Percentiles rank a stretch among this genome's conserved stretches.
These are phyloP conservation scores for Apostichopus californicus DNA, from an alignment of 35 echinoderm and acorn worm species.

Conservation along the genomic window DNA sequence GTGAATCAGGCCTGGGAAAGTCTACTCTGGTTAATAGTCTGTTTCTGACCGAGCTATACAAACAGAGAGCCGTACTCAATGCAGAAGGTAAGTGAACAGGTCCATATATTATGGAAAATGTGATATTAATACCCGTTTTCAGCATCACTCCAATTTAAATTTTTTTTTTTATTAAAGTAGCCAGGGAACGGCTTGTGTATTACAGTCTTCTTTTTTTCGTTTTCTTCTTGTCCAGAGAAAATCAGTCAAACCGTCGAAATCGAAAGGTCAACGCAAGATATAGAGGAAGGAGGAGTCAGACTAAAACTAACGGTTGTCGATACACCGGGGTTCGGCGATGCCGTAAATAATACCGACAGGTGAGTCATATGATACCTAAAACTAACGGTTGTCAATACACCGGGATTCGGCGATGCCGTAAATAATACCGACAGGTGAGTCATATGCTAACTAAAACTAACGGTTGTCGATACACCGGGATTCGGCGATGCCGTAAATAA, in stretches of 20 bases:
- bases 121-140: neutral
- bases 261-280: slow-evolving; percentile 77
- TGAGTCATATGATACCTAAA: slow-evolving; percentile 38
- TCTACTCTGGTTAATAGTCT: slow-evolving; percentile 97
- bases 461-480: no score
- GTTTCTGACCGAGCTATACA: slow-evolving; percentile 87
- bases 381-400: no score
- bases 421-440: no score
- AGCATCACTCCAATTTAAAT: neutral
- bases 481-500: no score
- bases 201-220: no score
- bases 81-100: slow-evolving; percentile 82
- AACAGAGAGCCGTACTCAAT: slow-evolving; percentile 66
- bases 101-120: neutral
- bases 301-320: slow-evolving; percentile 89
- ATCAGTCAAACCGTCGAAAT: slow-evolving; percentile 92
- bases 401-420: no score
- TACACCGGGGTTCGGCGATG: slow-evolving; percentile 96
- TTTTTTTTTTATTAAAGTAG: no score
- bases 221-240: slow-evolving; percentile 53
- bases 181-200: no score
- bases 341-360: slow-evolving; percentile 85
- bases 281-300: slow-evolving; percentile 86
- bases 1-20: slow-evolving; percentile 97
- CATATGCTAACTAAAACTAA: slow-evolving; percentile 22